phyloP scores from a whole-genome alignment of 2,888 invertebrate species.

The Periphyllus acericola region DNA sequence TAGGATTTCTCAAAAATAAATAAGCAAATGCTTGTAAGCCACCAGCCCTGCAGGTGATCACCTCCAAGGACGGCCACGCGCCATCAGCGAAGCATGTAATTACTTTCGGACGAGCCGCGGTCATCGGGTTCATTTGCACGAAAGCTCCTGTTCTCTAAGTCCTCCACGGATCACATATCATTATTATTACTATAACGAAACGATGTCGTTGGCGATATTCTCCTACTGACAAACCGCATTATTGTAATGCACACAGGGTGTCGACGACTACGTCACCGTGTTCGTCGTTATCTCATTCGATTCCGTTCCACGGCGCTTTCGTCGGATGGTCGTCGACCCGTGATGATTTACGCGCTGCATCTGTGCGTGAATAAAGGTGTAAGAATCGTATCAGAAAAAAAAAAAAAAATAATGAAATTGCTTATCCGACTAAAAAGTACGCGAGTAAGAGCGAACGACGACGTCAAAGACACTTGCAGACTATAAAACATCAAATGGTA shows the following conservation, averaged over 20 bases:
- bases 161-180: too few relatives aligned
- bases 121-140: neutral
- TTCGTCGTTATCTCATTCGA: neutral
- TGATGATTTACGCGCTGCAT: neutral
- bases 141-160: neutral
- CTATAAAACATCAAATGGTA: conserved; percentile 12
- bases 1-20: too few relatives aligned
- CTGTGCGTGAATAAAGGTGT: neutral
- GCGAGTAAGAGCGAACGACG: neutral
- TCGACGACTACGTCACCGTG: neutral
- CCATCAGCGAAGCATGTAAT: neutral
- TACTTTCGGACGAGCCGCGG: neutral
- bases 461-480: neutral
- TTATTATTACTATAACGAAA: neutral
- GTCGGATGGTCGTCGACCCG: neutral
- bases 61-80: neutral
- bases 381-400: neutral
- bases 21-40: too few relatives aligned
- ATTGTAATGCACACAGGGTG: neutral
- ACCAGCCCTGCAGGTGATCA: neutral
- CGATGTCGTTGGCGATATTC: neutral
- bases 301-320: conserved; percentile 5
- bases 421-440: neutral
- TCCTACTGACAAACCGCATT: neutral
- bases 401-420: neutral